phyloP scores from a whole-genome alignment of 2,797 vertebrate genomes.

The Alectoris magna region DNA sequence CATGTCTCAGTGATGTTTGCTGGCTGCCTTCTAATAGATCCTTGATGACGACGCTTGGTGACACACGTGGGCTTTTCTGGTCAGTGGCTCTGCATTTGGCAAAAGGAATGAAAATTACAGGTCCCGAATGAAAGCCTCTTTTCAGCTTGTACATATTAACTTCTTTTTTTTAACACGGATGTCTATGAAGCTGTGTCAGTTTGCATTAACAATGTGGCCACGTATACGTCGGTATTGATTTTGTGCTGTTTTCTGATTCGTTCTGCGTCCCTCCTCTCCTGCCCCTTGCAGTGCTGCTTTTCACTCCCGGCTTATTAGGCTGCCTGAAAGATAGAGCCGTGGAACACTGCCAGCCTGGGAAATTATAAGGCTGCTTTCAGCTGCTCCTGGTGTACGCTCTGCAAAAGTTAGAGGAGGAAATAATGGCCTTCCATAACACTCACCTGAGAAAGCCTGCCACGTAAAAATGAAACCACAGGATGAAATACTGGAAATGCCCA shows the following conservation, averaged over 20 bases:
- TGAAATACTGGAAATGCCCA: background rate
- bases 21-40: background rate
- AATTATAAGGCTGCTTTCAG: background rate
- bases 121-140: background rate
- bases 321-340: constrained; percentile 7
- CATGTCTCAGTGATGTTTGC: background rate
- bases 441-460: background rate
- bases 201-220: background rate
- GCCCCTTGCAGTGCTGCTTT: background rate
- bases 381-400: background rate
- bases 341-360: background rate
- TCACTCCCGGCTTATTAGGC: background rate
- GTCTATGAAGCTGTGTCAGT: background rate
- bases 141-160: background rate
- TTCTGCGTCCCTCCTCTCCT: background rate
- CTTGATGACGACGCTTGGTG: background rate
- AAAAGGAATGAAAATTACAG: background rate
- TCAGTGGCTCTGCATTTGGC: background rate
- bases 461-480: background rate
- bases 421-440: constrained; percentile 11
- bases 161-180: background rate
- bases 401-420: constrained; percentile 5
- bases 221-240: background rate
- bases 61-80: background rate
- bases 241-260: background rate